Evolutionary conservation across 2,888 invertebrate species (phyloP).

Genomic region (Archips xylosteana): DNA sequence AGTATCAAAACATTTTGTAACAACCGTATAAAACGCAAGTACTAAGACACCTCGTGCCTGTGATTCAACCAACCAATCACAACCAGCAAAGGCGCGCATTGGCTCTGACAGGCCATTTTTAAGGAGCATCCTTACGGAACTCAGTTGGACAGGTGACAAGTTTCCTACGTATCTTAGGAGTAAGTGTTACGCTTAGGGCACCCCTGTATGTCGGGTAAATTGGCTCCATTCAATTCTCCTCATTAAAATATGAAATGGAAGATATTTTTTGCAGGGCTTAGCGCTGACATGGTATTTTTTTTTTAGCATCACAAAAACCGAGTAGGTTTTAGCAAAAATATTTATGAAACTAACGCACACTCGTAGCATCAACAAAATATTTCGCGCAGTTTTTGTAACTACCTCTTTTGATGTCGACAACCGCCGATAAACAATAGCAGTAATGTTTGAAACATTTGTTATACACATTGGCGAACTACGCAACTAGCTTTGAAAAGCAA

Average conservation of each 20-base stretch:
- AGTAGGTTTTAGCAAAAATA: background rate
- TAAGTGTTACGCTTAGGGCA: conserved; percentile 42
- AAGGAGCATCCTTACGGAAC: conserved; percentile 53
- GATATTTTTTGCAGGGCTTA: background rate
- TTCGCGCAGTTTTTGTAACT: background rate
- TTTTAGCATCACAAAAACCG: background rate
- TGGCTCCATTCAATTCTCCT: conserved; percentile 7
- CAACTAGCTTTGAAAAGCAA: conserved; percentile 5
- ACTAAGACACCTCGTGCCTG: background rate
- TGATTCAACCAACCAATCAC: conserved; percentile 32
- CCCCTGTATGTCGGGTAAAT: conserved; percentile 12
- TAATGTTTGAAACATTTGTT: conserved; percentile 1
- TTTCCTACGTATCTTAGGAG: conserved; percentile 49
- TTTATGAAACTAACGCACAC: background rate
- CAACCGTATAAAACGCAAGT: conserved; percentile 4
- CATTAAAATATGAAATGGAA: conserved; percentile 2
- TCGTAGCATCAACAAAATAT: background rate
- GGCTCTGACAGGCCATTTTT: conserved; percentile 56
- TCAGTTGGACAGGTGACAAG: conserved; percentile 62
- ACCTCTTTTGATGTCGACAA: conserved; percentile 1
- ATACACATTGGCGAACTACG: background rate
- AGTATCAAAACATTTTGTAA: background rate
- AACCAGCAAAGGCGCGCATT: conserved; percentile 41
- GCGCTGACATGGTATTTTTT: background rate
- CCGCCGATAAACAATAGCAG: background rate